Conservation (phyloP, 2,888 invertebrate genomes). For the Empis livida region DNA sequence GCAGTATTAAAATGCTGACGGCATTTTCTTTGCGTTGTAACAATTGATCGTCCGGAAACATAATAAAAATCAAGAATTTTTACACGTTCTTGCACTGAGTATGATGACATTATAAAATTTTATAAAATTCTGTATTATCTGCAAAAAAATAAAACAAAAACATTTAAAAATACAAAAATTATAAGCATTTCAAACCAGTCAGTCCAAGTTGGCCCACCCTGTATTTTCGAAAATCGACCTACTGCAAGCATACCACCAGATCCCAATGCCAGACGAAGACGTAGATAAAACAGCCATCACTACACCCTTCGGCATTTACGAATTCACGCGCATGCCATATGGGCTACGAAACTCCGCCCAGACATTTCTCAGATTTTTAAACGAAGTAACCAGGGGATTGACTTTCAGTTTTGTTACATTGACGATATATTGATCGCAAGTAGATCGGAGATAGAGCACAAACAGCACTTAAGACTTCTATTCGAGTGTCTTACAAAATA, state of each 20-base stretch:
- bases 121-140: too few species aligned
- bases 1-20: too few species aligned
- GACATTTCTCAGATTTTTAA: conserved; percentile 17
- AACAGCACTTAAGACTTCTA: conserved; percentile 11
- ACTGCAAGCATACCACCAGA: conserved; percentile 17
- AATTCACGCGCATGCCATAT: conserved; percentile 21
- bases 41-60: too few species aligned
- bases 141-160: too few species aligned
- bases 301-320: conserved; percentile 24
- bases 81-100: too few species aligned
- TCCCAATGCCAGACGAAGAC: neutral
- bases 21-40: too few species aligned
- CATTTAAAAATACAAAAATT: too few species aligned
- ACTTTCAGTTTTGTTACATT: conserved; percentile 14
- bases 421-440: conserved; percentile 18
- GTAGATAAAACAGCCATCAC: conserved; percentile 12
- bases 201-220: too few species aligned
- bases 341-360: conserved; percentile 22
- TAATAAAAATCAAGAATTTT: too few species aligned
- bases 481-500: conserved; percentile 12
- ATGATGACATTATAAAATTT: too few species aligned
- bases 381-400: conserved; percentile 12
- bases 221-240: conserved; percentile 18
- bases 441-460: conserved; percentile 9
- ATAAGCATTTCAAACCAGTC: too few species aligned